phyloP scores from a whole-genome alignment of 2,888 invertebrate genomes.

The Siphlonurus alternatus region DNA sequence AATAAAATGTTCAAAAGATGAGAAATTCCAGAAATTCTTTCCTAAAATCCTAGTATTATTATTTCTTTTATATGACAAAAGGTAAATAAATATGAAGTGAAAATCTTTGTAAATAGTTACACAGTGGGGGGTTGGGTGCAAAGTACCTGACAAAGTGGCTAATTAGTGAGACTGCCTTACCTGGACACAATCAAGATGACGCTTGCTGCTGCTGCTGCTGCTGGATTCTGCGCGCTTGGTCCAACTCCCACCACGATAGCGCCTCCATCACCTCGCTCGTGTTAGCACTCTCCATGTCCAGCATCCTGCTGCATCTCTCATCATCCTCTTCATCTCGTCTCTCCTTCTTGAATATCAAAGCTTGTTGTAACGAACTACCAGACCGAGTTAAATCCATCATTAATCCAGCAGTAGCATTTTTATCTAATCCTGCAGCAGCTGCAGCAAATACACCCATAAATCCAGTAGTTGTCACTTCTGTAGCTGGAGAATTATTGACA shows the following conservation, averaged over 20 bases:
- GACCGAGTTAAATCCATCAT: not conserved
- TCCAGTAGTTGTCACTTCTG: slow-evolving; percentile 24
- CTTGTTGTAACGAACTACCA: too few relatives aligned
- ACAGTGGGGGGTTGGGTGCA: too few relatives aligned
- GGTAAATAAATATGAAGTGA: too few relatives aligned
- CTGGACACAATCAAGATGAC: not conserved
- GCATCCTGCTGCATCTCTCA: not conserved
- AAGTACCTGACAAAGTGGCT: too few relatives aligned
- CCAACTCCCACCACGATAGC: slow-evolving; percentile 68
- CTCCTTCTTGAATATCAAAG: not conserved
- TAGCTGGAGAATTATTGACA: slow-evolving; percentile 36
- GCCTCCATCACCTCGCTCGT: slow-evolving; percentile 79
- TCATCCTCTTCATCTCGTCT: not conserved
- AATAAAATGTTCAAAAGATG: too few relatives aligned
- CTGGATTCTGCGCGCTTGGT: slow-evolving; percentile 21
- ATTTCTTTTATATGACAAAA: too few relatives aligned
- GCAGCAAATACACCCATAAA: slow-evolving; percentile 6
- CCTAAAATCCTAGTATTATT: too few relatives aligned
- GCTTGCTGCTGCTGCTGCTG: not conserved
- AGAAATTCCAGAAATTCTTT: too few relatives aligned
- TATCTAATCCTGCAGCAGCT: slow-evolving; percentile 24
- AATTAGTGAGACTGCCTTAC: too few relatives aligned
- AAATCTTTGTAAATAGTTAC: too few relatives aligned
- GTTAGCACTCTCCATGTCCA: slow-evolving; percentile 53
- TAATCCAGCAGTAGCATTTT: slow-evolving; percentile 21